Base-by-base conservation (phyloP, 2,888 invertebrate genomes). In the Kuschelorhynchus macadamiae region DNA sequence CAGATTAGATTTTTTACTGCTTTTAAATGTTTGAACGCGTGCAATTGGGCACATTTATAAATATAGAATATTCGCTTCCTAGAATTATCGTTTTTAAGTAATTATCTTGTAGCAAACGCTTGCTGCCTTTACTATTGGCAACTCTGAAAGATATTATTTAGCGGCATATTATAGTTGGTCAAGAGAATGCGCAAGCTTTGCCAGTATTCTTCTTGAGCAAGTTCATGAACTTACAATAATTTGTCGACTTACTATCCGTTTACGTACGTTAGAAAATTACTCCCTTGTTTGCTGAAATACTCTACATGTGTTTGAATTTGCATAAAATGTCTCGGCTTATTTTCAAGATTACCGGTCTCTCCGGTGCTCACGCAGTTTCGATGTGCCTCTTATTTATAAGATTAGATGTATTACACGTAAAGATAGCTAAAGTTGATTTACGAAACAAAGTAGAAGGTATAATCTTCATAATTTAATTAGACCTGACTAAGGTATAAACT, bases 271-370 rank as follows among this genome's bases (percentile, higher is more conserved):
- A 18, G 46, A 36, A 57, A 57, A 57, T 57, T 9, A 18, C 18
- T 57, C 56, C 46, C 56, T 25, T 57, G 56, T 44, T 44, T 57
- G 56, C 18, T 12, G 14, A 25, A 57, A 32, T 46, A 57, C 44
- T 44, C 33, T 57, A 61, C 61, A 61, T 61, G 25, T 61, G 61
- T 61, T 18, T 17, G 8, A 61, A 61, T 61, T 61, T 61, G 33
- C 50, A 61, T 61, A 52, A 18, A 61, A 52, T 32, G 20, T 57
- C 50, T 25, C 32, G 41, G 36, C 61, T 36, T 61, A 42, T 42
- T 52, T 61, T 61, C 20, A 17, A 32, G 57, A 46, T 57, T 57
- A 30, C 50, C 20, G 42, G n/a, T 57, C 18, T 33, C 46, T 17
- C 36, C 7, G n/a, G 30, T 14, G 3, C 42, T 7, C 7, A 61